A percentile compares a stretch with the other conserved stretches of the same genome.
Conservation (phyloP, 2,113 vertebrate genomes). For the Ammodytes dubius region DNA sequence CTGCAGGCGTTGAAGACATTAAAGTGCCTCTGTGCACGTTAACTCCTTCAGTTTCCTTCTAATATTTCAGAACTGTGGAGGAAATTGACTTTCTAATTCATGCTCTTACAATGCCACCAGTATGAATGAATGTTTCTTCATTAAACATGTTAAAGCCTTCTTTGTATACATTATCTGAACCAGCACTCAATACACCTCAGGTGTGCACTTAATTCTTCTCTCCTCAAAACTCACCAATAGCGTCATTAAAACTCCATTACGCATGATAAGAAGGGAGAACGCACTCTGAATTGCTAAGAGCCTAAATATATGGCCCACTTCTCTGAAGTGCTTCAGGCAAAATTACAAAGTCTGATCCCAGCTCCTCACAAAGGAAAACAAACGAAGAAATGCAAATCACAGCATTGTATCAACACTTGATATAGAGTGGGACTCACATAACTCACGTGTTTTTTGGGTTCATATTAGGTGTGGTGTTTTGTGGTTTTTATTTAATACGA, state of each 20-base stretch:
- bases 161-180: conserved; percentile 61
- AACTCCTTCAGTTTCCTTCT: conserved; percentile 43
- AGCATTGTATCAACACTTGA: not conserved
- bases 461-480: too few species aligned
- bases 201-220: conserved; percentile 69
- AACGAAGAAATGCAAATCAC: conserved; percentile 47
- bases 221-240: conserved; percentile 55
- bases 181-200: conserved; percentile 66
- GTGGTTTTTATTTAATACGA: too few species aligned
- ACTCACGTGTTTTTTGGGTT: not conserved
- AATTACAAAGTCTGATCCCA: conserved; percentile 9
- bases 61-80: conserved; percentile 31
- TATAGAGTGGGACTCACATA: not conserved
- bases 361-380: conserved; percentile 33
- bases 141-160: conserved; percentile 56
- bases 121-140: conserved; percentile 63
- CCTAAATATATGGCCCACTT: conserved; percentile 26
- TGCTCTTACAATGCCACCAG: conserved; percentile 26
- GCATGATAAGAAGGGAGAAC: conserved; percentile 51
- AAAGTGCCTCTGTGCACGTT: conserved; percentile 8
- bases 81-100: conserved; percentile 35
- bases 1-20: conserved; percentile 44
- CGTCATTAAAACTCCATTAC: conserved; percentile 75
- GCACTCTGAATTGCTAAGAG: conserved; percentile 46
- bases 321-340: conserved; percentile 30